Evolutionary conservation across 23 tunicate genomes (phyloP).

Genomic region (Clavelina lepadiformis): DNA sequence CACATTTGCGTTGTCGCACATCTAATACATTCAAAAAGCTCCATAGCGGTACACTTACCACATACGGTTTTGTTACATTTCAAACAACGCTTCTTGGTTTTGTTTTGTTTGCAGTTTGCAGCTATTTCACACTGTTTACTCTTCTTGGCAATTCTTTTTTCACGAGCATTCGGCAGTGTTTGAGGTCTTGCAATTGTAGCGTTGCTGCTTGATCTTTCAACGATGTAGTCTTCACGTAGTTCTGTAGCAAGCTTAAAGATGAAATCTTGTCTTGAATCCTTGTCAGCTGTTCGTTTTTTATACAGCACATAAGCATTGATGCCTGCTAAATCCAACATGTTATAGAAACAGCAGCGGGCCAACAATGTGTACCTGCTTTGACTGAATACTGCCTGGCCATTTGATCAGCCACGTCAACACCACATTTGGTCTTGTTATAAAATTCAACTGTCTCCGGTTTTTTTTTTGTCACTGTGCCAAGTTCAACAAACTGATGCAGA

Average conservation of each 20-base stretch:
- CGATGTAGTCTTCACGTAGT: conserved; percentile 9
- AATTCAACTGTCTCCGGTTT: too few relatives aligned
- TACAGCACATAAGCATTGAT: conserved; percentile 11
- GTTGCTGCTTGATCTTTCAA: conserved; percentile 14
- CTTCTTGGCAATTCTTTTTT: not conserved
- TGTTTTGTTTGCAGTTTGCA: conserved; percentile 12
- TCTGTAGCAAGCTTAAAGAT: conserved; percentile 11
- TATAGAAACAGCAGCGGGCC: conserved; percentile 5
- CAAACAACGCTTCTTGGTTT: conserved; percentile 21
- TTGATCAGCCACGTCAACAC: conserved; percentile 15
- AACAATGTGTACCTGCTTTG: conserved; percentile 10
- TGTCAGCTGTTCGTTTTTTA: conserved; percentile 7
- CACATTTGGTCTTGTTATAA: too few relatives aligned
- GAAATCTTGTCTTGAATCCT: conserved; percentile 8
- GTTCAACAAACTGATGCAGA: conserved; percentile 7
- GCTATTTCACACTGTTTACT: conserved; percentile 18
- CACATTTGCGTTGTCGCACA: conserved; percentile 15
- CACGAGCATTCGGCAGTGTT: conserved; percentile 3
- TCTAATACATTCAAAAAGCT: conserved; percentile 9
- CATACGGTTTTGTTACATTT: conserved; percentile 24
- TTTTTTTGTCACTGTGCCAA: conserved; percentile 6
- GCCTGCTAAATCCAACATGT: conserved; percentile 6
- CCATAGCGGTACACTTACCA: conserved; percentile 24
- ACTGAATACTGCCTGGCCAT: conserved; percentile 14
- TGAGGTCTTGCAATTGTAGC: conserved; percentile 13